Percentiles rank a stretch among this genome's conserved stretches.
Conservation (phyloP, 2,888 invertebrate genomes). For the Uropetala carovei region DNA sequence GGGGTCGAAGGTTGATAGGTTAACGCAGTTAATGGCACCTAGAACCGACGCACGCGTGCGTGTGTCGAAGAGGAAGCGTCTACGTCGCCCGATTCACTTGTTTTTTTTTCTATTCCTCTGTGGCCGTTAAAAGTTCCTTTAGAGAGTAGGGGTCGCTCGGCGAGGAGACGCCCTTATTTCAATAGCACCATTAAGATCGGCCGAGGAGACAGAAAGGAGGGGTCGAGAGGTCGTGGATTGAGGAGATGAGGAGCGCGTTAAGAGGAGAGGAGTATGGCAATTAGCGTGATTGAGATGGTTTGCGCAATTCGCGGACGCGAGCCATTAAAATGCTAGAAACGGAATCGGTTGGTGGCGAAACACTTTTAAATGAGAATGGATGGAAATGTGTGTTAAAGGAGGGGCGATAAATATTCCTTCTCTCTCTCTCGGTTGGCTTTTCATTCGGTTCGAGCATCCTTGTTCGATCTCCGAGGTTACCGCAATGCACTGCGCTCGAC, state of each 20-base stretch:
- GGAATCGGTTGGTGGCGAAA: constrained; percentile 39
- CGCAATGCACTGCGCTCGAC: no score
- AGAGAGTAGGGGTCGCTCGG: constrained; percentile 35
- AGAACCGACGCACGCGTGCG: neutral
- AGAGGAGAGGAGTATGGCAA: neutral
- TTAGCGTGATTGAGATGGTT: constrained; percentile 50
- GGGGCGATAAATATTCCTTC: constrained; percentile 25
- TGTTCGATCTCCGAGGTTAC: neutral
- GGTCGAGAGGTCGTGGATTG: constrained; percentile 50
- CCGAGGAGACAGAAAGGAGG: neutral
- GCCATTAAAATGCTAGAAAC: neutral
- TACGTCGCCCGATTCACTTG: constrained; percentile 38
- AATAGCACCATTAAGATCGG: constrained; percentile 50
- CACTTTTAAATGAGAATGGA: constrained; percentile 49
- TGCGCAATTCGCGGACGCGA: no score
- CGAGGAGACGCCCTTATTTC: constrained; percentile 40
- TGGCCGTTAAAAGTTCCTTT: constrained; percentile 19
- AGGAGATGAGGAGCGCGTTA: neutral
- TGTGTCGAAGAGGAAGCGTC: neutral
- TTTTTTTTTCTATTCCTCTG: neutral
- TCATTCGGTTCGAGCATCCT: constrained; percentile 25
- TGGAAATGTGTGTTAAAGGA: constrained; percentile 59
- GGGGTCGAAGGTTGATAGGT: constrained; percentile 31
- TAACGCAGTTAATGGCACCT: constrained; percentile 14
- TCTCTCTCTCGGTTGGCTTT: neutral